Conservation (phyloP, 2,888 invertebrate species). For the Xylota sylvarum region DNA sequence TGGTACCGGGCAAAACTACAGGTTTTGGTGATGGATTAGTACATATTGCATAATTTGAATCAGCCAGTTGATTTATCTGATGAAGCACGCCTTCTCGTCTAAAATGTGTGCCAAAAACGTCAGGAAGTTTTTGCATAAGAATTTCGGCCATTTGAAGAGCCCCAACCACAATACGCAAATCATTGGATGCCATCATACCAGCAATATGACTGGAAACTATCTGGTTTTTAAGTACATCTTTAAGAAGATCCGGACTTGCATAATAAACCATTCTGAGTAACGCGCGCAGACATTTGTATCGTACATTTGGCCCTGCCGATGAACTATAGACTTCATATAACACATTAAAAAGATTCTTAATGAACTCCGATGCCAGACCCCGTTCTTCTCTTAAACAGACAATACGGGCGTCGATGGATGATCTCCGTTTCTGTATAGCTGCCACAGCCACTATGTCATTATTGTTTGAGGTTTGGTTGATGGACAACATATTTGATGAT, state of each 20-base stretch:
- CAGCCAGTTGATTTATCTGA: conserved; percentile 90
- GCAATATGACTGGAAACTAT: conserved; percentile 98
- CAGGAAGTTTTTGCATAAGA: conserved; percentile 97
- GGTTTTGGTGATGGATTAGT: conserved; percentile 86
- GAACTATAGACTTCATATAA: conserved; percentile 99
- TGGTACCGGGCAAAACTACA: conserved; percentile 80
- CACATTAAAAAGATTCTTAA: conserved; percentile 95
- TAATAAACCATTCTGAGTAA: conserved; percentile 98
- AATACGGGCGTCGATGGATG: conserved; percentile 87
- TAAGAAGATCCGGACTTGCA: conserved; percentile 93
- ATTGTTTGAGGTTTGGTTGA: background rate
- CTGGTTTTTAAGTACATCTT: conserved; percentile 89
- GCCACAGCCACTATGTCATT: conserved; percentile 58
- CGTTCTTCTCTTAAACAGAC: conserved; percentile 90
- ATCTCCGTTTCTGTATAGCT: conserved; percentile 18
- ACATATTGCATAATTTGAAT: conserved; percentile 88
- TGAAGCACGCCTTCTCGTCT: conserved; percentile 99
- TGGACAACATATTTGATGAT: conserved; percentile 75
- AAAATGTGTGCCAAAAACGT: conserved; percentile 97
- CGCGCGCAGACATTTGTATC: conserved; percentile 98
- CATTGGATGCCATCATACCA: conserved; percentile 98
- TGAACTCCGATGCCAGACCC: conserved; percentile 89
- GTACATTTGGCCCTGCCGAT: conserved; percentile 98
- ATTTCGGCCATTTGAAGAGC: conserved; percentile 99
- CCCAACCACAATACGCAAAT: conserved; percentile 97